Evolutionary conservation across 1,140 invertebrate genomes (phyloP).

Genomic region (Mactra quadrangularis): DNA sequence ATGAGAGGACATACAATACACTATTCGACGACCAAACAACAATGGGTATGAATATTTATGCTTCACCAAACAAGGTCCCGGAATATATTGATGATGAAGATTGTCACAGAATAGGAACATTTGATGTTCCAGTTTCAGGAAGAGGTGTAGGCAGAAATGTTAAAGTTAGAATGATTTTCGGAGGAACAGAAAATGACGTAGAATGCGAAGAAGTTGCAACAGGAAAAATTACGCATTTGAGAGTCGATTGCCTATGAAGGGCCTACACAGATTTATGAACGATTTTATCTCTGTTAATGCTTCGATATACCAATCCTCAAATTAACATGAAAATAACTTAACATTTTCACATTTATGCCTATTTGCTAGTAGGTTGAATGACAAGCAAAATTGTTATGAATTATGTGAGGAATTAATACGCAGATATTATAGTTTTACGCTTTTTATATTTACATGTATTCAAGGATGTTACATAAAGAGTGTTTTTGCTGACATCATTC

Average conservation of each 20-base stretch:
- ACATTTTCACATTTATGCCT: no score
- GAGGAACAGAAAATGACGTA: conserved; percentile 4
- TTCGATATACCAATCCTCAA: no score
- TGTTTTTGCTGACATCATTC: no score
- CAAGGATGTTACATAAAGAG: no score
- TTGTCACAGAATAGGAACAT: not conserved
- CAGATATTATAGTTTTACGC: no score
- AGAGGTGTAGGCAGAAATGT: not conserved
- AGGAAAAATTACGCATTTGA: not conserved
- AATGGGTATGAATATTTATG: not conserved
- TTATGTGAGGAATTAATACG: no score
- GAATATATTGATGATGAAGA: not conserved
- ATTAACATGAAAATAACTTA: no score
- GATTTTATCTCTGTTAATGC: no score
- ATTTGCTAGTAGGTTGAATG: no score
- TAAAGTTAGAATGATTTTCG: not conserved
- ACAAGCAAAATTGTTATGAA: no score
- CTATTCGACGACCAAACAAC: not conserved
- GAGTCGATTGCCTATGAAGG: not conserved
- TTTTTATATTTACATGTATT: no score
- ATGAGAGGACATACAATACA: not conserved
- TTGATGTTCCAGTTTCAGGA: not conserved
- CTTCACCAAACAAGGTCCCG: not conserved
- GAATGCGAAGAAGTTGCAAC: not conserved
- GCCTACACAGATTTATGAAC: no score